Evolutionary conservation across 2,888 invertebrate species (phyloP), one percentile per base, ranked within the genome.

Genomic region (Bombylius discolor): DNA sequence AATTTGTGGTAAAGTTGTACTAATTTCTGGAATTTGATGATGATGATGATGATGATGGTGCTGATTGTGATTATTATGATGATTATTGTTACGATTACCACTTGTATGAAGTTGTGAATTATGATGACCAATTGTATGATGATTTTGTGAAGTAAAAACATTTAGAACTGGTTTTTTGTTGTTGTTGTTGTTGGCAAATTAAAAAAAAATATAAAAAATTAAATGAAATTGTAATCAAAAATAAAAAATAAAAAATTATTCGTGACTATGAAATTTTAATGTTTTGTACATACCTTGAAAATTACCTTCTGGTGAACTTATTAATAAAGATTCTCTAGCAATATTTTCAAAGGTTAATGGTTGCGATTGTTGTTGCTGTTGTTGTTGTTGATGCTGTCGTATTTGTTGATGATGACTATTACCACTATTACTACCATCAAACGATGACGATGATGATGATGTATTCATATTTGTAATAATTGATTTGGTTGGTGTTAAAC

Each of bases 81-180:
- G 7, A 11, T 5, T n/a, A 14, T 47, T n/a, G 53, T 49, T 23
- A 23, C 23, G 23, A 23, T 23, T 23, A 23, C 23, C 23, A 23
- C 23, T 23, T 23, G 23, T 23, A 14, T 54, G 53, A 23, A 47
- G 46, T 39, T 45, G 46, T 46, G 53, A 9, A 60, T 56, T 49
- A 52, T 51, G 52, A 59, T 59, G 60, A 50, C 45, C 39, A 42
- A 42, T 42, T 8, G 34, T 7, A 36, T 36, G 34, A 36, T 36
- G 65, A 23, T 23, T 23, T 23, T 23, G 63, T 12, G 66, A 65
- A 4, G 66, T 66, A 52, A 68, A 70, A 1, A 71, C 65, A 57
- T 71, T 72, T 23, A 71, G 67, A 65, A 72, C 67, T 62, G n/a
- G n/a, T n/a, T n/a, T n/a, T n/a, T n/a, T n/a, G 53, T 52, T 23